Base-by-base conservation (phyloP, 1,140 invertebrate genomes). In the Lordiphosa clarofinis region DNA sequence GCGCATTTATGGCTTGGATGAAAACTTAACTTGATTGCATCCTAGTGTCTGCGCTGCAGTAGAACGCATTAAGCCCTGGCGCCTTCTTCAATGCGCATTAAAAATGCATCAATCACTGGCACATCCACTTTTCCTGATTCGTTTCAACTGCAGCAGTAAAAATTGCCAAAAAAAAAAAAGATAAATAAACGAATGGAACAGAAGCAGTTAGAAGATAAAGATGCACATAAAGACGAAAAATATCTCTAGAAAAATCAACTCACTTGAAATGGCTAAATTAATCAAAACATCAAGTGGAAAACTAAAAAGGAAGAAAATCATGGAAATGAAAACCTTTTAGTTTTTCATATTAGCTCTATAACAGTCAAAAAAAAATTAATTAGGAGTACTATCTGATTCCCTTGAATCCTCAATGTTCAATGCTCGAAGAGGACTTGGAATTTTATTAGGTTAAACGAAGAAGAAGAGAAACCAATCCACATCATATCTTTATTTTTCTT, bases 101-200 rank as follows among this genome's bases (percentile, higher is more conserved):
- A 86, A 87, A 86, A 87, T 86, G 82, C 75, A 86, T 86, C 82
- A 86, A 86, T 86, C 82, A 87, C 58, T 61, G 73, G 64, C 39
- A 52, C 39, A 52, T 56, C 36, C 43, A 55, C 40, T 68, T 60
- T 50, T 9, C 49, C 15, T 33, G 13, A 42, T 21, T 47, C 21
- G 8, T 21, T 49, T 31, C 19, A 28, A 4, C 47, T 12, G 38
- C 53, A 57, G 58, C 37, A 50, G 52, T 39, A 49, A 53, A 61
- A 31, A 31, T 46, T 54, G 43, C 38, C 57, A 12, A 58, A 47
- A 54, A 48, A 35, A 49, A 56, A 28, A 38, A 42, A 3, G 0
- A 19, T 3, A 19, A 19, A 19, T 60, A 37, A 40, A 55, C 50
- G 24, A 42, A 24, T 33, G 19, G 35, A 60, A 49, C 31, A 42